Evolutionary conservation across 2,888 invertebrate genomes (phyloP).

Genomic region (Chrysolina haemoptera): DNA sequence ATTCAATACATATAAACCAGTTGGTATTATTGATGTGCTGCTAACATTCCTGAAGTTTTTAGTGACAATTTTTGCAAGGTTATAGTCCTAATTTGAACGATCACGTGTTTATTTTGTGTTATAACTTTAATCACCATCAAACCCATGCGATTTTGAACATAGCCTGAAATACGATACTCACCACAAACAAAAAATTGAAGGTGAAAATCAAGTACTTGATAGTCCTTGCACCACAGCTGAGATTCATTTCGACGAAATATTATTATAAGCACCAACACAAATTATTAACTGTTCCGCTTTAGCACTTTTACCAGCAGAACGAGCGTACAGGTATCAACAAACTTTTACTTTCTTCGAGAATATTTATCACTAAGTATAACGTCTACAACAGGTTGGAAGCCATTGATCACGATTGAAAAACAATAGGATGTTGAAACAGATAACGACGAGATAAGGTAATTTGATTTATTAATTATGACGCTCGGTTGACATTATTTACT

Average conservation of each 20-base stretch:
- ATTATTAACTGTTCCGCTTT: constrained; percentile 19
- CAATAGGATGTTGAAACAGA: constrained; percentile 11
- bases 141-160: not conserved
- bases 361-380: not conserved
- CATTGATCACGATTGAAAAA: not conserved
- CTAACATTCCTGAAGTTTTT: too few relatives aligned
- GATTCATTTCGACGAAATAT: constrained; percentile 56
- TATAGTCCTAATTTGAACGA: too few relatives aligned
- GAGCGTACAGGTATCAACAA: not conserved
- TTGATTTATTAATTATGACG: constrained; percentile 13
- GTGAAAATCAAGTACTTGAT: constrained; percentile 89
- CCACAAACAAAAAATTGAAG: constrained; percentile 90
- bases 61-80: too few relatives aligned
- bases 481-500: constrained; percentile 5
- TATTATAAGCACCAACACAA: constrained; percentile 8
- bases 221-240: constrained; percentile 70
- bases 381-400: not conserved
- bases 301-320: constrained; percentile 31
- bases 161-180: constrained; percentile 72
- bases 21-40: too few relatives aligned
- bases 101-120: not conserved
- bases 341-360: constrained; percentile 39
- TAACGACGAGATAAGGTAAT: constrained; percentile 23
- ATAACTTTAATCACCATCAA: not conserved
- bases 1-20: too few relatives aligned